Base-by-base conservation (phyloP, 1,140 invertebrate species). In the Pseudomyrmex sp. region DNA sequence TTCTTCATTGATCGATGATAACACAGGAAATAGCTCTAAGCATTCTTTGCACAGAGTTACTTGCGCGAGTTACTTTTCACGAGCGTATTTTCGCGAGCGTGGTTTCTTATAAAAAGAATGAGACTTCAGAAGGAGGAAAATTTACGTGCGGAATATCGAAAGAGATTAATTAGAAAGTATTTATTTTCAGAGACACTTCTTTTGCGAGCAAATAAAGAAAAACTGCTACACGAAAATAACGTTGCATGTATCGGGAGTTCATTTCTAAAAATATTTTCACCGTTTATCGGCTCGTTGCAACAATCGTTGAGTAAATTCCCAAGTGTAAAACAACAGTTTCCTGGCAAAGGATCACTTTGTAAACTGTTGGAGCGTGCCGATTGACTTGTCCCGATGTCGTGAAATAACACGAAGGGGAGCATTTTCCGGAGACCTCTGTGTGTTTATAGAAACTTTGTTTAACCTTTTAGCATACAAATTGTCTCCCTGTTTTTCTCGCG, bases 291-390 rank as follows among this genome's bases (percentile, higher is more conserved):
- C 54, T 69, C 35, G 50, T 58, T 79, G 52, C 75, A 79, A 52
- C 18, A 10, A 79, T 69, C 50, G 35, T 69, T 58, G 50, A 79
- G 63, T 23, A 48, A 69, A 79, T 79, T 18, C 35, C 15, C 62
- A 48, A 46, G 50, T 77, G 75, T 68, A 66, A 77, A 66, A 66
- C 35, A 35, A 35, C 61, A 68, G 59, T 26, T 69, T 46, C 18
- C 52, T 69, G 50, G 50, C 75, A 69, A 69, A 79, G 63, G 63
- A 13, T 68, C 35, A 79, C 75, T 79, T 69, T 79, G 75, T 69
- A 35, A 69, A 46, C 15, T 69, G 15, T 56, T 68, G 44, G 20
- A 68, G 50, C 63, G 75, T 69, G 75, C 48, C 63, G 23, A 69
- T 69, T 58, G 75, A 70, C 65, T 79, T 70, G 65, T 79, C 54